A percentile compares a stretch with the other conserved stretches of the same genome.
These are phyloP conservation scores for Ceraclea dissimilis DNA, from an alignment of 2,888 invertebrate species.

Conservation along the genomic window DNA sequence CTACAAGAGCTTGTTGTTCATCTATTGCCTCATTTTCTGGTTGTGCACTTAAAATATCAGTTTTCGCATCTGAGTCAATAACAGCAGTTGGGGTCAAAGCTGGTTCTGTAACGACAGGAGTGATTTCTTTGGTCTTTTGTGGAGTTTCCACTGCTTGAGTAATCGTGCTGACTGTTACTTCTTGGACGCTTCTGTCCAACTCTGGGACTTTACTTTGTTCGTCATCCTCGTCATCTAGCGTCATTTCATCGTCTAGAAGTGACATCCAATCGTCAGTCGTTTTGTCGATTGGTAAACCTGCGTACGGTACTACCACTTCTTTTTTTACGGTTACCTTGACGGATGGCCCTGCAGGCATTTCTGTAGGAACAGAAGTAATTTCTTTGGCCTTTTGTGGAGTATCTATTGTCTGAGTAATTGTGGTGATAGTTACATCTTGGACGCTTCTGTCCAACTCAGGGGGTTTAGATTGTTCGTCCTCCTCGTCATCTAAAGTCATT, in stretches of 20 bases:
- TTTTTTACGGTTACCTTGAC: neutral
- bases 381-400: too few species aligned
- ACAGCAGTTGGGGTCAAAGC: neutral
- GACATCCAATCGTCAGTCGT: neutral
- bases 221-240: too few species aligned
- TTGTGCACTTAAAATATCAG: neutral
- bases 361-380: too few species aligned
- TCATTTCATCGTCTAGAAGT: too few species aligned
- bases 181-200: too few species aligned
- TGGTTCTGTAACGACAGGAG: neutral
- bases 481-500: slow-evolving; percentile 29
- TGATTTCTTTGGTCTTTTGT: neutral
- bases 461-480: neutral
- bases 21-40: neutral
- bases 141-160: neutral
- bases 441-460: neutral
- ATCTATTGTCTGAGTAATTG: neutral
- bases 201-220: too few species aligned
- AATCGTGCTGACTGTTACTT: neutral
- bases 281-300: neutral
- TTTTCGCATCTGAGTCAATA: neutral
- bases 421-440: neutral
- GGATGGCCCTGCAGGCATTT: neutral
- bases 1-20: neutral
- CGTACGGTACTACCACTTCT: neutral